Base-by-base conservation (phyloP, 2,113 vertebrate genomes). In the Peromyscus polionotus region DNA sequence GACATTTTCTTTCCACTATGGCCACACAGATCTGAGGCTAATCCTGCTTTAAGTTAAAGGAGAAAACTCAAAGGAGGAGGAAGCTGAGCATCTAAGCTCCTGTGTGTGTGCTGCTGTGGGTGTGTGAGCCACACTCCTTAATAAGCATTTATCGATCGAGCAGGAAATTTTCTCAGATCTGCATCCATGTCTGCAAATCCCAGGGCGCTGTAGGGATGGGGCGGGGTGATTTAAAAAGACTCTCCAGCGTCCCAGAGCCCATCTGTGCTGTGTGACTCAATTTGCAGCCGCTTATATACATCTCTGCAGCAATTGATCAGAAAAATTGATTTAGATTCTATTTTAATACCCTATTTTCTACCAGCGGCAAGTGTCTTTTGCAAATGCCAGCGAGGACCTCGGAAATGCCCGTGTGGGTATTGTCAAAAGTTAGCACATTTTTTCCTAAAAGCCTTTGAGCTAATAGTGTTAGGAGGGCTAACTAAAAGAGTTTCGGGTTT, bases 21-120 rank as follows among this genome's bases (percentile, higher is more conserved):
- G 92, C 97, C 97, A 96, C 97, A 75, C 93, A 94, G 97, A 96
- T 96, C 93, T 95, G 88, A n/a, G 59, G 42, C 91, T 94, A 95
- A 97, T 98, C 97, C 91, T 84, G 96, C 97, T 97, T 95, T 73
- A 94, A 96, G 96, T 90, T 97, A 94, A 86, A 96, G 97, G 88
- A 83, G 83, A 93, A 51, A 93, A 93, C 75, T 0, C 13, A 92
- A 63, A 67, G 59, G 77, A 85, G 90, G 89, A 95, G 96, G 95
- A 39, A 80, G 95, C 45, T 81, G 91, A 1, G 88, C 93, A 28
- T 96, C 76, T 54, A 39, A 80, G 67, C 31, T 95, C 92, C 8
- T 77, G 61, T 31, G 68, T 51, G 2, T 90, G 83, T 65, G 59
- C 94, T 93, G n/a, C 81, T 13, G 0, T 3, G 83, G 95, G 87